Percentiles rank a stretch among this genome's conserved stretches.
These are phyloP conservation scores for Adelges cooleyi DNA, from an alignment of 1,140 invertebrate genomes.

Conservation along the genomic window DNA sequence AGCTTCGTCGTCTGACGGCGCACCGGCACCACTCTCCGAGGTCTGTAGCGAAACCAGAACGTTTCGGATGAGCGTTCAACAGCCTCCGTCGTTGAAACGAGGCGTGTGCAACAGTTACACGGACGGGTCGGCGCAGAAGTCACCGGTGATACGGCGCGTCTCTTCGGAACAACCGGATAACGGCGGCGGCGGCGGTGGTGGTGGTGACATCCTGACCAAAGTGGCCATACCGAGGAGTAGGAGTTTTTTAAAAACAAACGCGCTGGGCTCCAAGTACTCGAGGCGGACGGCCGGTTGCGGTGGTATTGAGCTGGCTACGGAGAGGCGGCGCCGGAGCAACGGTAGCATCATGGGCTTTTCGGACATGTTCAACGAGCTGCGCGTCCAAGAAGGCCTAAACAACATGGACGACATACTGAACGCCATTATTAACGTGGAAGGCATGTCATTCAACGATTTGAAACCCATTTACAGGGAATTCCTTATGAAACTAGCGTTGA, in stretches of 20 bases:
- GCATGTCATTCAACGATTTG: conserved; percentile 83
- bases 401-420: conserved; percentile 78
- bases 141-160: too few species aligned
- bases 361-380: conserved; percentile 70
- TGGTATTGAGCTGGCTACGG: neutral
- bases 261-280: conserved; percentile 41
- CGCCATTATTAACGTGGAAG: conserved; percentile 75
- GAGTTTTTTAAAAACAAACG: conserved; percentile 60
- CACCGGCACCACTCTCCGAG: neutral
- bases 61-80: conserved; percentile 1
- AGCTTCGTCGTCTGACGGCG: neutral
- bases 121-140: neutral
- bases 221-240: conserved; percentile 69
- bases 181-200: neutral
- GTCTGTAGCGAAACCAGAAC: conserved; percentile 4
- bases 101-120: conserved; percentile 6
- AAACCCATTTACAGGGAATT: conserved; percentile 85
- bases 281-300: neutral
- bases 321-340: neutral
- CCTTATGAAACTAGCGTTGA: conserved; percentile 69
- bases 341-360: conserved; percentile 58
- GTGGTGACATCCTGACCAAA: conserved; percentile 65
- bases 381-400: conserved; percentile 70
- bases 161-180: neutral
- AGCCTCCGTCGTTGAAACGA: neutral